Base-by-base conservation (phyloP, 2,113 vertebrate genomes). In the Ramphastos sulfuratus region DNA sequence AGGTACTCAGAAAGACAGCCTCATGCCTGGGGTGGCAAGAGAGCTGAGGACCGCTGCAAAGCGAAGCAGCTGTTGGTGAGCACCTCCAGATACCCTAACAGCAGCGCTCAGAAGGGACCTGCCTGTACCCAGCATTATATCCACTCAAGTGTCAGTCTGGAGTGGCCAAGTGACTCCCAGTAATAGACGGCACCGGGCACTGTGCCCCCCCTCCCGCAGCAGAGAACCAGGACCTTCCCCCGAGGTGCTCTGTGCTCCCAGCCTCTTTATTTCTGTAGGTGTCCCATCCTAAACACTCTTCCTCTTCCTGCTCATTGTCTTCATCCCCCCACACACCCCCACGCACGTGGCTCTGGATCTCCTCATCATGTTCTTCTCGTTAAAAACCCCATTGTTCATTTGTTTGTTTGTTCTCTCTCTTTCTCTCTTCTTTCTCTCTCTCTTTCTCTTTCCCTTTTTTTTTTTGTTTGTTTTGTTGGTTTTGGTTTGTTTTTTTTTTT, bases 391-490 rank as follows among this genome's bases (percentile, higher is more conserved):
- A 96, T 95, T 96, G 98, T 98, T 99, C 98, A 99, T 98, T 97
- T 92, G 98, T 98, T 97, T 98, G 97, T 98, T 98, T 98, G 97
- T 98, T 99, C 97, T 98, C 96, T 98, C 94, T 97, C 92, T 98
- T 89, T 98, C 94, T 97, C 94, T 98, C 92, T 89, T 96, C 94
- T 98, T 95, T 98, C 92, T 98, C 93, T 97, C 85, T 96, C 85
- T 94, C 83, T 54, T 91, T 83, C 88, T 90, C 2, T 15, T 12
- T 25, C 52, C 20, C 52, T 27, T 73, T 85, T 59, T 85, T 91
- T 95, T 92, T 97, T 89, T 96, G 23, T 98, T 97, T 98, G 96
- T 98, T 93, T 97, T 91, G 97, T 88, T 98, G 92, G 97, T 93
- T 97, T 91, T 98, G 85, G 96, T 93, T 98, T 95, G 98, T 89